Base-by-base conservation (phyloP, 2,888 invertebrate species). In the Hoplodrina blanda region DNA sequence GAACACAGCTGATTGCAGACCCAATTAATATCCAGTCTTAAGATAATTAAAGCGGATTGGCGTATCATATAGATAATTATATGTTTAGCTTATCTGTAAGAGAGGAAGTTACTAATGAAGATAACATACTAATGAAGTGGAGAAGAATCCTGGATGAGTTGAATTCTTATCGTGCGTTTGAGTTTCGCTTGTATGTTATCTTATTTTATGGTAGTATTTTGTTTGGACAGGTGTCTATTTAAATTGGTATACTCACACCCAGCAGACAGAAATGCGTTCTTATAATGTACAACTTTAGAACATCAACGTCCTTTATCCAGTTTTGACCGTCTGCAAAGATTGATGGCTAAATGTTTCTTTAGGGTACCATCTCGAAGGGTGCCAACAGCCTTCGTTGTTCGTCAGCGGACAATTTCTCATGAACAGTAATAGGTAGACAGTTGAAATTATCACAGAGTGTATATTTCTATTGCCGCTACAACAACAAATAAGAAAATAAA, bases 1-100 rank as follows among this genome's bases (percentile, higher is more conserved):
- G 7, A 46, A 57, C 50, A 62, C 13, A 19, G 52, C 8, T 59
- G 13, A 59, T 65, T 65, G 70, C 60, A 46, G 52, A 65, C 54
- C 44, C 15, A 11, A 44, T 63, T 37, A 52, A 15, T 60, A 41
- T 41, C 33, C 19, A 46, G 19, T 56, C 19, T 46, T 25, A 37
- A 57, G 19, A 57, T 53, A 70, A 52, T 62, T 62, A 62, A 11
- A 52, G 41, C 15, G 20, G 17, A 33, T 50, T 46, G 33, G 5
- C 15, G 15, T 15, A n/a, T 10, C 33, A 10, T 11, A 10, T 11
- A 8, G 11, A 2, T 13, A 11, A 5, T 7, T 10, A 10, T 37
- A 20, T 33, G 13, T 44, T 33, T 2, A 46, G 44, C 4, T 68
- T 25, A 62, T 41, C 37, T 63, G 4, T n/a, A n/a, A 4, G 25